Conservation (phyloP, 1,140 invertebrate genomes). For the Micrasema minimum region DNA sequence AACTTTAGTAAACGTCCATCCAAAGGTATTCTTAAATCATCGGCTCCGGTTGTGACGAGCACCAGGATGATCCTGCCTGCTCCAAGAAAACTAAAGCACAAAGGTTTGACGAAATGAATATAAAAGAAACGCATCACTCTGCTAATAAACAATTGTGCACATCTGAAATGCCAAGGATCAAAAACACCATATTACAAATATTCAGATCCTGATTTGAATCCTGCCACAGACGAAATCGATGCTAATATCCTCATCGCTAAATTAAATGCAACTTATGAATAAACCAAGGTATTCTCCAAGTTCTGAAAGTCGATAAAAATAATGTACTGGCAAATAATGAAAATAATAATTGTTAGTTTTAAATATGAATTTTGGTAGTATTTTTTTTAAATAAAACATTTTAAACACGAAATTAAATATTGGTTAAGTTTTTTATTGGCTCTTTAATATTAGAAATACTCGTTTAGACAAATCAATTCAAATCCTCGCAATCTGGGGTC, state of each 20-base stretch:
- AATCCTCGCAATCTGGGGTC: too few relatives aligned
- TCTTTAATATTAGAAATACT: too few relatives aligned
- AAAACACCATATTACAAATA: conserved; percentile 88
- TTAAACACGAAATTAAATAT: too few relatives aligned
- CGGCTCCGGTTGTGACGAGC: conserved; percentile 90
- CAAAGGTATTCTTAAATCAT: conserved; percentile 93
- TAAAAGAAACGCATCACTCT: conserved; percentile 97
- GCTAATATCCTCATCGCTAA: conserved; percentile 74
- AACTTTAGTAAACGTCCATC: conserved; percentile 78
- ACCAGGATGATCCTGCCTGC: conserved; percentile 69
- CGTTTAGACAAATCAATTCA: too few relatives aligned
- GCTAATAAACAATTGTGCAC: conserved; percentile 98
- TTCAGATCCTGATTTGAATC: conserved; percentile 77
- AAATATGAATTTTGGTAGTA: too few relatives aligned
- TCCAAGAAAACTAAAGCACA: conserved; percentile 80
- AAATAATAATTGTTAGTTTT: too few relatives aligned
- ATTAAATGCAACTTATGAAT: too few relatives aligned
- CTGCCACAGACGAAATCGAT: conserved; percentile 66
- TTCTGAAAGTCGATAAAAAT: too few relatives aligned
- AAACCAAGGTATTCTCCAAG: too few relatives aligned
- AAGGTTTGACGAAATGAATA: conserved; percentile 99
- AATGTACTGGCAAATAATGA: too few relatives aligned
- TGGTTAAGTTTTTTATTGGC: too few relatives aligned
- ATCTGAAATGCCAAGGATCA: conserved; percentile 99
- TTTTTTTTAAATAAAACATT: too few relatives aligned